These are phyloP conservation scores for Ormyrus labotus DNA, from an alignment of 2,888 invertebrate genomes.

Conservation along the genomic window DNA sequence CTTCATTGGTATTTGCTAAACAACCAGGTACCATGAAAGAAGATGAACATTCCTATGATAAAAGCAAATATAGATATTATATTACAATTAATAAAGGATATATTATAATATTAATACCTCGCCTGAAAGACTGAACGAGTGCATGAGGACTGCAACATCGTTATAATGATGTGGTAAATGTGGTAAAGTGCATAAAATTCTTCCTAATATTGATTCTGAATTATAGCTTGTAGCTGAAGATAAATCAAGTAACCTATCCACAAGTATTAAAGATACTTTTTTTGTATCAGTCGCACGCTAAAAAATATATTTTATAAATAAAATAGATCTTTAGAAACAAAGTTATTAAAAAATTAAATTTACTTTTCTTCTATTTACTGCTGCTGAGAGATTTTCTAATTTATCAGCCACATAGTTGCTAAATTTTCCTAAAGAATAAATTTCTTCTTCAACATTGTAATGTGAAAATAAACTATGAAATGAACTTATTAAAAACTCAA, in stretches of 20 bases:
- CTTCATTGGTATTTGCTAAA: constrained; percentile 67
- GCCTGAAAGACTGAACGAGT: constrained; percentile 76
- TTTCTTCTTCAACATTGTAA: constrained; percentile 81
- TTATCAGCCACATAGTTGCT: constrained; percentile 78
- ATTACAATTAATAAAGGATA: background rate
- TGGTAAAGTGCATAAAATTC: constrained; percentile 79
- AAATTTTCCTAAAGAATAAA: constrained; percentile 81
- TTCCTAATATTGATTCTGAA: constrained; percentile 81
- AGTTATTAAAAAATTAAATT: constrained; percentile 50
- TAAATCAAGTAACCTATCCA: constrained; percentile 83
- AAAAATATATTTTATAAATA: constrained; percentile 20
- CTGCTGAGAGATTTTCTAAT: constrained; percentile 64
- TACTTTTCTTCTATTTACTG: constrained; percentile 76
- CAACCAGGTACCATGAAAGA: constrained; percentile 69
- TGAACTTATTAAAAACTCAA: constrained; percentile 68
- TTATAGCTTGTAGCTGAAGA: constrained; percentile 80
- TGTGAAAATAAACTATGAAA: constrained; percentile 74
- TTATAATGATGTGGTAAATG: constrained; percentile 80
- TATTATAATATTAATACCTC: constrained; percentile 60
- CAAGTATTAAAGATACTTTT: constrained; percentile 78
- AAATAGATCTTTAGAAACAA: background rate
- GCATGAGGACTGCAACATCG: constrained; percentile 82
- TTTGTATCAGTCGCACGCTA: constrained; percentile 53
- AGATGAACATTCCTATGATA: constrained; percentile 63
- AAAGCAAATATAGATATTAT: constrained; percentile 1